phyloP scores from a whole-genome alignment of 2,113 vertebrate genomes.

The Neolamprologus sp. region DNA sequence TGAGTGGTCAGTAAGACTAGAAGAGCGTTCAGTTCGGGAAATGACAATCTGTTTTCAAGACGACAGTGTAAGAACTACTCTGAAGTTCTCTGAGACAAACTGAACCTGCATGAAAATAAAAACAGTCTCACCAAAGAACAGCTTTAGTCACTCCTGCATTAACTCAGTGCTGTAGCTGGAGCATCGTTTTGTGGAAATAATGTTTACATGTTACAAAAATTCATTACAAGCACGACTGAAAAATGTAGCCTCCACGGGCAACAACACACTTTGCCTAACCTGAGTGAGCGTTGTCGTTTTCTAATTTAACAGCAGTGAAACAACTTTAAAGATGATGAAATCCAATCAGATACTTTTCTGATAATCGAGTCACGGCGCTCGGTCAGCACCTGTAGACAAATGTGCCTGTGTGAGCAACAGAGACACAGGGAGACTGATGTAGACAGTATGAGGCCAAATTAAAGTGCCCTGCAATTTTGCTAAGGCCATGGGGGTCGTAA shows the following conservation, averaged over 20 bases:
- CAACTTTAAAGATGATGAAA: neutral
- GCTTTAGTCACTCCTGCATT: neutral
- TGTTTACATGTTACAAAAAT: neutral
- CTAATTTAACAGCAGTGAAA: neutral
- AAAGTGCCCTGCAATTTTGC: neutral
- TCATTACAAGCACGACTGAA: neutral
- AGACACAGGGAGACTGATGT: neutral
- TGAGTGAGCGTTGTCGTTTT: neutral
- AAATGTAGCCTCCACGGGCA: neutral
- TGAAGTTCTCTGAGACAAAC: neutral
- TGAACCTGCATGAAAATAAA: neutral
- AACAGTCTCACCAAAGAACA: neutral
- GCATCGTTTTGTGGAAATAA: neutral
- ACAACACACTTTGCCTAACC: neutral
- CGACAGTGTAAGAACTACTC: neutral
- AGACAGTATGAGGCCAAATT: neutral
- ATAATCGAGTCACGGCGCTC: neutral
- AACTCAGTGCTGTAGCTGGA: neutral
- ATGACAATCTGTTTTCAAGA: neutral
- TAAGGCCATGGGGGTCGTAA: neutral
- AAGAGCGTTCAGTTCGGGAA: neutral
- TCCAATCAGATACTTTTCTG: neutral
- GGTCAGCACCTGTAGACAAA: neutral
- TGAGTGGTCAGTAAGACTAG: neutral
- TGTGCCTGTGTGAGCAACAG: neutral